Conservation (phyloP, 2,797 vertebrate species). For the Lagocephalus sceleratus region DNA sequence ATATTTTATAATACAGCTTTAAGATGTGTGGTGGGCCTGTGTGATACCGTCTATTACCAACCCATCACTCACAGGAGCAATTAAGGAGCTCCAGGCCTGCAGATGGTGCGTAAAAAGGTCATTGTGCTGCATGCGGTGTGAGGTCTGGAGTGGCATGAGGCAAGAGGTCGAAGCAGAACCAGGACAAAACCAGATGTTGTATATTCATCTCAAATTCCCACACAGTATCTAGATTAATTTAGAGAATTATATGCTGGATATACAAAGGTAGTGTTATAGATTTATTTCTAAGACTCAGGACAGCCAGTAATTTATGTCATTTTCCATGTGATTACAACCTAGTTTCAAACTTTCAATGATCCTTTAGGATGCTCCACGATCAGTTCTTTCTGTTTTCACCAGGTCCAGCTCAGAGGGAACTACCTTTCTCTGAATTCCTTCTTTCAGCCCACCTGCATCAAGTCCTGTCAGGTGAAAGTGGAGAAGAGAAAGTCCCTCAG, state of each 20-base stretch:
- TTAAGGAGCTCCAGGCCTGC: slow-evolving; percentile 34
- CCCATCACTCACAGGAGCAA: slow-evolving; percentile 38
- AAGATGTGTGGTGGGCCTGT: slow-evolving; percentile 1
- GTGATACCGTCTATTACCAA: slow-evolving; percentile 27
- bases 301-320: too few relatives aligned
- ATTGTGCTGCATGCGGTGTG: slow-evolving; percentile 46
- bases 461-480: slow-evolving; percentile 62
- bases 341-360: too few relatives aligned
- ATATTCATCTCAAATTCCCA: neutral
- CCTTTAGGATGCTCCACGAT: too few relatives aligned
- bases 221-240: too few relatives aligned
- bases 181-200: neutral
- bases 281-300: too few relatives aligned
- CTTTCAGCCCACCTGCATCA: slow-evolving; percentile 42
- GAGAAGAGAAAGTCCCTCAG: slow-evolving; percentile 45
- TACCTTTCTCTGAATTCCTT: slow-evolving; percentile 48
- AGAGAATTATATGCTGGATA: too few relatives aligned
- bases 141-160: slow-evolving; percentile 11
- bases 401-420: slow-evolving; percentile 13
- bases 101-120: slow-evolving; percentile 37
- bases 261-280: too few relatives aligned
- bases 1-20: neutral
- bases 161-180: neutral
- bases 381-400: slow-evolving; percentile 12
- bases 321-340: neutral